phyloP scores from a whole-genome alignment of 2,888 invertebrate species.

The Drosophila niveifrons region DNA sequence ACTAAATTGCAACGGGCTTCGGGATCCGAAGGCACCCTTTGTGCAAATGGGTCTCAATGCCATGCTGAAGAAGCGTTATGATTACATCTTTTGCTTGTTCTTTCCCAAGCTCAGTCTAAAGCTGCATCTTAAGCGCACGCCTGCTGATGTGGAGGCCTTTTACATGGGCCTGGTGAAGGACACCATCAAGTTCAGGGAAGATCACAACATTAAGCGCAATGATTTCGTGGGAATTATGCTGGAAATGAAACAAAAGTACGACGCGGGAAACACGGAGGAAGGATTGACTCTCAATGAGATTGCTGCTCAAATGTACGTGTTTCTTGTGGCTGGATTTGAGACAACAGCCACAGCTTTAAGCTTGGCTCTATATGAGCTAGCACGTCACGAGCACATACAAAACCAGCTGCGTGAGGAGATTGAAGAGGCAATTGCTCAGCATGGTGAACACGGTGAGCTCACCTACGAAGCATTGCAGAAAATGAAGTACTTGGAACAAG shows the following conservation, averaged over 20 bases:
- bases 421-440: slow-evolving; percentile 58
- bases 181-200: slow-evolving; percentile 61
- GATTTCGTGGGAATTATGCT: slow-evolving; percentile 87
- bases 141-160: slow-evolving; percentile 83
- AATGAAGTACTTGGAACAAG: slow-evolving; percentile 86
- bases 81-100: slow-evolving; percentile 51
- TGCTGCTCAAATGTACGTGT: slow-evolving; percentile 81
- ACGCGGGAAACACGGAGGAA: slow-evolving; percentile 71
- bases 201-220: slow-evolving; percentile 85
- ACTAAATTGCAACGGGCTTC: slow-evolving; percentile 85
- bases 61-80: slow-evolving; percentile 50
- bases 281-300: slow-evolving; percentile 79
- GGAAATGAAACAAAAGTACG: slow-evolving; percentile 63
- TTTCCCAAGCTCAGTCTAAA: slow-evolving; percentile 69
- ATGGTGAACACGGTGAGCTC: slow-evolving; percentile 76
- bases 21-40: slow-evolving; percentile 84
- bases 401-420: slow-evolving; percentile 85
- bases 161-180: slow-evolving; percentile 82
- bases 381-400: slow-evolving; percentile 64
- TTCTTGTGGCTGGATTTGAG: slow-evolving; percentile 87
- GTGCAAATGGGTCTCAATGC: slow-evolving; percentile 74
- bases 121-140: slow-evolving; percentile 61
- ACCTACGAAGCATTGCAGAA: slow-evolving; percentile 82
- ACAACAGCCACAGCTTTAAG: slow-evolving; percentile 88
- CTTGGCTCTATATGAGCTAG: slow-evolving; percentile 84